Percentiles rank a stretch among this genome's conserved stretches.
Evolutionary conservation across 2,888 invertebrate genomes (phyloP).

Genomic region (Emesis furor): DNA sequence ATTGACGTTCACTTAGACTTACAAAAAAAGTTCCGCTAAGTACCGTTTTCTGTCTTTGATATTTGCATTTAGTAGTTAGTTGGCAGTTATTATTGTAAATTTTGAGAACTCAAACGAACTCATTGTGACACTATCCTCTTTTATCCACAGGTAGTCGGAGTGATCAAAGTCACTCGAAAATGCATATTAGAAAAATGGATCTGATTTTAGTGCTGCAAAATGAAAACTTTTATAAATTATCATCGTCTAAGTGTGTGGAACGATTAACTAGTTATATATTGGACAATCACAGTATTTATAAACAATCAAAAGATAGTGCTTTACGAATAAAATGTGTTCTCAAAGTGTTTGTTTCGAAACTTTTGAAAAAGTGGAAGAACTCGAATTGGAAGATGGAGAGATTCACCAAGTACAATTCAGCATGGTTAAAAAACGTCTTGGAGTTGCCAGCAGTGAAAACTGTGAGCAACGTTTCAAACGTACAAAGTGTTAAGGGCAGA

Average conservation of each 20-base stretch:
- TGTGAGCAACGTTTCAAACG: not conserved
- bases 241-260: conserved; percentile 6
- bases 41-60: conserved; percentile 9
- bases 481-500: not conserved
- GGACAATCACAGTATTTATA: not conserved
- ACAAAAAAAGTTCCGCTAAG: not conserved
- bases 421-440: not conserved
- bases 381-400: conserved; percentile 3
- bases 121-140: not conserved
- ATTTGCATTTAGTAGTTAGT: not conserved
- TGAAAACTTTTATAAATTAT: conserved; percentile 5
- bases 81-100: conserved; percentile 1
- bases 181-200: not conserved
- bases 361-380: conserved; percentile 3
- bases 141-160: conserved; percentile 1
- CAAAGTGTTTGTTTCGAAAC: conserved; percentile 8
- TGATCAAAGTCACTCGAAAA: not conserved
- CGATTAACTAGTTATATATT: conserved; percentile 8
- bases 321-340: not conserved
- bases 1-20: not conserved
- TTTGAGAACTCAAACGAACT: not conserved
- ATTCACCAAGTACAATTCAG: not conserved
- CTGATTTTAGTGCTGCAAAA: not conserved
- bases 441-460: not conserved
- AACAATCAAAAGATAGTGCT: conserved; percentile 3